These are phyloP conservation scores for Osmoderma eremita DNA, from an alignment of 2,888 invertebrate species.

Conservation along the genomic window DNA sequence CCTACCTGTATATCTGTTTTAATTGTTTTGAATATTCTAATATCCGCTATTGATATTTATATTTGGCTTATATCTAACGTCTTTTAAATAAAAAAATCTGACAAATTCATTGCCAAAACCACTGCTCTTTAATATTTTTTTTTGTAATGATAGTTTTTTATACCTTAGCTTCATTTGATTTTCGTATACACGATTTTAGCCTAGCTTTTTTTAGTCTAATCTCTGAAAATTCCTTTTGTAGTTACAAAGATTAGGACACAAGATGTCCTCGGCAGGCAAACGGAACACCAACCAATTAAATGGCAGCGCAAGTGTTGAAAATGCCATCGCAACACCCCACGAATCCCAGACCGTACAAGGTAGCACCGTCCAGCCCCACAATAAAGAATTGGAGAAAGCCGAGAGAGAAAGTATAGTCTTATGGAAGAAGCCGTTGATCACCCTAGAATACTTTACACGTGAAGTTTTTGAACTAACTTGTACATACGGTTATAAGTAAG, in stretches of 20 bases:
- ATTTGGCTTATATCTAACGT: background rate
- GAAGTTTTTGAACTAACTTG: conserved; percentile 75
- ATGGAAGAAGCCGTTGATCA: conserved; percentile 83
- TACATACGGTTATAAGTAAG: conserved; percentile 70
- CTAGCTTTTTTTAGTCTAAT: background rate
- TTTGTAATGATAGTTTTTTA: background rate
- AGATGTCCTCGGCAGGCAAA: conserved; percentile 67
- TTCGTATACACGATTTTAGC: background rate
- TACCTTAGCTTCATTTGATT: background rate
- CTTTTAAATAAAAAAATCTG: background rate
- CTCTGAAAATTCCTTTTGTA: conserved; percentile 46
- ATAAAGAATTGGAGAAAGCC: conserved; percentile 65
- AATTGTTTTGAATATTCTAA: background rate
- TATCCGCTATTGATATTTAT: background rate
- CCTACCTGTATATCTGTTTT: background rate
- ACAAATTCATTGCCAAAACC: background rate
- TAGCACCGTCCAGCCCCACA: conserved; percentile 26
- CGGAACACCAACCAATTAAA: conserved; percentile 50
- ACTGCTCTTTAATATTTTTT: background rate
- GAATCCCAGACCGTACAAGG: conserved; percentile 1
- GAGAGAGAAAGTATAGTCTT: conserved; percentile 77
- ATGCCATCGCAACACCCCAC: background rate
- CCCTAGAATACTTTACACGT: conserved; percentile 80
- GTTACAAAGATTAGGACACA: conserved; percentile 74
- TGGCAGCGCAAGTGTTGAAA: conserved; percentile 45